A percentile compares a stretch with the other conserved stretches of the same genome.
phyloP scores from a whole-genome alignment of 1,140 invertebrate genomes.

The Papilio xuthus region DNA sequence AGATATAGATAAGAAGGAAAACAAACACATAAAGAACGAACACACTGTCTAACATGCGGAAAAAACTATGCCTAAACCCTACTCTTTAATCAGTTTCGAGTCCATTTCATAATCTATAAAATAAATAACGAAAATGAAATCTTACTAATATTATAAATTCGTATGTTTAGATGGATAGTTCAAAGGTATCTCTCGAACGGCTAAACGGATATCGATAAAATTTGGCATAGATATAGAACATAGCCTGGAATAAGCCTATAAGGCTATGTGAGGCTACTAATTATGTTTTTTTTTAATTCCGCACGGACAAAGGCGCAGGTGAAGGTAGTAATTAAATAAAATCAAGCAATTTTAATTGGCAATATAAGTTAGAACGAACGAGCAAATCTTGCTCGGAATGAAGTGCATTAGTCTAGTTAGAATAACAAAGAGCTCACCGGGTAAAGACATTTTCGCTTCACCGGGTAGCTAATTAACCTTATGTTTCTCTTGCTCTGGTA shows the following conservation, averaged over 20 bases:
- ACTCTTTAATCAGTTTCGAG: no score
- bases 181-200: no score
- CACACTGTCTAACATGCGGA: background rate
- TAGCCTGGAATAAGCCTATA: no score
- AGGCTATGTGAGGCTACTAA: no score
- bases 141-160: no score
- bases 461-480: background rate
- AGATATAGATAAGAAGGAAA: constrained; percentile 8
- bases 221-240: no score
- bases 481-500: background rate
- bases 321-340: background rate
- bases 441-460: constrained; percentile 7
- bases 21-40: constrained; percentile 12
- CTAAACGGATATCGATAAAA: no score
- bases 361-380: background rate
- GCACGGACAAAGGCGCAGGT: no score
- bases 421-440: constrained; percentile 21
- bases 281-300: no score
- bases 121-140: no score
- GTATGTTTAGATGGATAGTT: no score
- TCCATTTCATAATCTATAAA: background rate
- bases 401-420: constrained; percentile 14
- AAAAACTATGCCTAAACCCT: background rate
- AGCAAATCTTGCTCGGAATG: background rate
- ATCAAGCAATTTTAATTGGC: background rate